Evolutionary conservation across 2,113 vertebrate genomes (phyloP).

Genomic region (Arvicanthis niloticus): DNA sequence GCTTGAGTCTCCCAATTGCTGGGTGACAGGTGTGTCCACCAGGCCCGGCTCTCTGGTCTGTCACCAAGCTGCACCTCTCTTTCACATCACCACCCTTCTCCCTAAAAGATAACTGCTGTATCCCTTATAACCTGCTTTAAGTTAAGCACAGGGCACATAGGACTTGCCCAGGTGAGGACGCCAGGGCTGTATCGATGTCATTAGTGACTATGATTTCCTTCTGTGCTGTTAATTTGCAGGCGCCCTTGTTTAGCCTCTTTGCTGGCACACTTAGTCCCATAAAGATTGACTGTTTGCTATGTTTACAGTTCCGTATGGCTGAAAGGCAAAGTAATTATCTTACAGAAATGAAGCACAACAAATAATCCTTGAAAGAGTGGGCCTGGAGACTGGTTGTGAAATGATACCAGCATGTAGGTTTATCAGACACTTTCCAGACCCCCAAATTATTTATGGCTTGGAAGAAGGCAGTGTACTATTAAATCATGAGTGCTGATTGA

Average conservation of each 20-base stretch:
- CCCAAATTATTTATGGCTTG: constrained; percentile 22
- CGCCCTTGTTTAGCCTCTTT: constrained; percentile 35
- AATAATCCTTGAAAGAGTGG: constrained; percentile 60
- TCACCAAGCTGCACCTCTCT: not conserved
- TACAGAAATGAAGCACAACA: constrained; percentile 75
- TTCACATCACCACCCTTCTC: not conserved
- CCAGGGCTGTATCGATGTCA: not conserved
- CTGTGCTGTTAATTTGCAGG: constrained; percentile 51
- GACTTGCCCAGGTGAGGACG: not conserved
- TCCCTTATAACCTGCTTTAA: not conserved
- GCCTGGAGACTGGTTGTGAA: constrained; percentile 20
- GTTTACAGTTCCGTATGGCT: constrained; percentile 65
- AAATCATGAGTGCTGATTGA: constrained; percentile 33
- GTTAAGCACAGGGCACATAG: not conserved
- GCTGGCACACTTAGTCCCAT: constrained; percentile 35
- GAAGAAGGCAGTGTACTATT: not conserved
- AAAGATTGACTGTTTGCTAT: constrained; percentile 55
- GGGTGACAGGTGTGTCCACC: not conserved
- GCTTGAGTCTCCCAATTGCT: not conserved
- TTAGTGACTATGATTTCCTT: constrained; percentile 57
- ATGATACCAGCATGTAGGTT: not conserved
- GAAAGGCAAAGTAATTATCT: constrained; percentile 70
- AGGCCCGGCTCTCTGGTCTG: not conserved
- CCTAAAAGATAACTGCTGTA: not conserved
- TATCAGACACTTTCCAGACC: constrained; percentile 52